Evolutionary conservation across 2,888 invertebrate genomes (phyloP), one percentile per base, ranked within the genome.

Genomic region (Saturnia pavonia): DNA sequence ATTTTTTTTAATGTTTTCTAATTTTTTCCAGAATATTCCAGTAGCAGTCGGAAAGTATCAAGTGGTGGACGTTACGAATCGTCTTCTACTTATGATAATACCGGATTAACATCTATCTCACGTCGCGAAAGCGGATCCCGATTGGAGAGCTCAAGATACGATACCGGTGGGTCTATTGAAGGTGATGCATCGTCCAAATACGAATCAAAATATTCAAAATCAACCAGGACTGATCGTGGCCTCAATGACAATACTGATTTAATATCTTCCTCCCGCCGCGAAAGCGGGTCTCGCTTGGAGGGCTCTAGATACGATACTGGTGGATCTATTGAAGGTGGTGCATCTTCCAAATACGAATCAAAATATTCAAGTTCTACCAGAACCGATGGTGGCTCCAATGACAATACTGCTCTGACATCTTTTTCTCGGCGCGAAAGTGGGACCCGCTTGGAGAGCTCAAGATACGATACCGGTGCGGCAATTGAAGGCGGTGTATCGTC

Each of bases 111-210:
- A 16, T 60, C 57, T 14, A 19, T 60, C 27, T 85, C 91, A 2
- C 90, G 93, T 9, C 91, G 91, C 34, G 92, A 93, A 71, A 91
- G 92, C 71, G 92, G 91, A 1, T 84, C 91, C 0, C 88, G 89
- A 0, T 67, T 88, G 70, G 91, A 91, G 69, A 85, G 87, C 71
- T 83, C 85, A 19, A 85, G 81, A 68, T 86, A 88, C 70, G 90
- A 91, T 54, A 77, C 82, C 25, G 88, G 88, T 22, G 86, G 85
- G 12, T 78, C 89, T 11, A 73, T 87, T 43, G 93, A 92, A 73
- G 91, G 91, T 54, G 80, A 84, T 19, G 85, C 85, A 2, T 80
- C 85, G 57, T 87, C 91, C 6, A 85, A 88, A 57, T 90, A 91
- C 70, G 93, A 92, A 77, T 91, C 92, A 40, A 92, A 89, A 72